phyloP scores from a whole-genome alignment of 2,888 invertebrate species.

The Oxystoma pomonae region DNA sequence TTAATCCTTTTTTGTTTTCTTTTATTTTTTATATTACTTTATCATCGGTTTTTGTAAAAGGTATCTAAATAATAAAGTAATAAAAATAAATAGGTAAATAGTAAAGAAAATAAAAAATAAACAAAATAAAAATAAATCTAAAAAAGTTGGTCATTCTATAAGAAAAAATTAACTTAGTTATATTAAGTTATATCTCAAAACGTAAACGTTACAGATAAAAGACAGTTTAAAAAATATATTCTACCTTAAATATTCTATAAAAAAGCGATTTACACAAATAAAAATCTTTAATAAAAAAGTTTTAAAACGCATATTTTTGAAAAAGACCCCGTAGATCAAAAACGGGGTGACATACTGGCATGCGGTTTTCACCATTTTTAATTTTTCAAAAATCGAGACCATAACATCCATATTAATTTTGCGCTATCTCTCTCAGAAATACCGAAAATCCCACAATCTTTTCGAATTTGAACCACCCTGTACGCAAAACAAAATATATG shows the following conservation, averaged over 20 bases:
- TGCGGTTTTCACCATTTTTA: not conserved
- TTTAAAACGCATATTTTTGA: not conserved
- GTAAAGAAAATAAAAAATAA: too few species aligned
- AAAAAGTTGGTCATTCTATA: too few species aligned
- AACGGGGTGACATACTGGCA: not conserved
- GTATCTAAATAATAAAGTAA: too few species aligned
- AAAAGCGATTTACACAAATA: not conserved
- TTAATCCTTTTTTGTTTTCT: too few species aligned
- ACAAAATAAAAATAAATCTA: too few species aligned
- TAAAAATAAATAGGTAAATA: too few species aligned
- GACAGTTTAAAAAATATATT: too few species aligned
- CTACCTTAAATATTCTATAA: not conserved
- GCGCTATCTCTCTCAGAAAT: not conserved
- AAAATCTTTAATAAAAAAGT: not conserved
- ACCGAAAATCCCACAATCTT: not conserved
- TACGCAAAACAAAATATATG: not conserved
- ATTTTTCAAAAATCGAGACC: not conserved
- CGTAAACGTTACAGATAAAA: too few species aligned
- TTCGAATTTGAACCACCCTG: not conserved
- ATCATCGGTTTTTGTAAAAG: too few species aligned
- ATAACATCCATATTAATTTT: not conserved
- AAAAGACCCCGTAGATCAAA: not conserved
- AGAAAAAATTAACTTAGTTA: too few species aligned
- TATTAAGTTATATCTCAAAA: too few species aligned
- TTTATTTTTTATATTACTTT: too few species aligned